Conservation (phyloP, 2,888 invertebrate genomes). For the Rhogogaster chlorosoma region DNA sequence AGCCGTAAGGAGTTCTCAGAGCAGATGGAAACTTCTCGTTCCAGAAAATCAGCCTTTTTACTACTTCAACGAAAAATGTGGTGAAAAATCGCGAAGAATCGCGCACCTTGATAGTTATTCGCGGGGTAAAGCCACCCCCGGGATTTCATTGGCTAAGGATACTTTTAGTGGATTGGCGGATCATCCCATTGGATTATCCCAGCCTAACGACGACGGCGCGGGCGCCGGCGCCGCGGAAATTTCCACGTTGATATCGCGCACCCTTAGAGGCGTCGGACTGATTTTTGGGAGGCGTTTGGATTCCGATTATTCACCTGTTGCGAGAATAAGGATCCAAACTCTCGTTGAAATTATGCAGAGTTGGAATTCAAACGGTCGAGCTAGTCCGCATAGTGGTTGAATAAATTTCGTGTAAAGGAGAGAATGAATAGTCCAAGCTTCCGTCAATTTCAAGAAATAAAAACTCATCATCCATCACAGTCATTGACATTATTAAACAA, state of each 20-base stretch:
- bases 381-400: not conserved
- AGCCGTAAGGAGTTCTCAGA: not conserved
- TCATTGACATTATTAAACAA: not conserved
- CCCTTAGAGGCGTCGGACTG: slow-evolving; percentile 27
- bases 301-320: slow-evolving; percentile 16
- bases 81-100: not conserved
- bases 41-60: not conserved
- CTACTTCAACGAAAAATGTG: not conserved
- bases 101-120: slow-evolving; percentile 3
- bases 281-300: not conserved
- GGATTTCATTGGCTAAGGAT: slow-evolving; percentile 63
- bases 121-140: slow-evolving; percentile 61
- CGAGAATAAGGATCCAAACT: not conserved
- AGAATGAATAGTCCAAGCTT: not conserved
- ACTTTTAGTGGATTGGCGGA: slow-evolving; percentile 73
- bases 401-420: not conserved
- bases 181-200: slow-evolving; percentile 77
- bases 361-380: not conserved
- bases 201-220: slow-evolving; percentile 63
- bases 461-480: not conserved
- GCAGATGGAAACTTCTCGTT: not conserved
- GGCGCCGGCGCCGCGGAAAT: slow-evolving; percentile 65
- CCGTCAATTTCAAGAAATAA: not conserved
- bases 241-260: slow-evolving; percentile 39
- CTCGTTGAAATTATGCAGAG: not conserved